These are phyloP conservation scores for Dryocosmus kuriphilus DNA, from an alignment of 2,888 invertebrate genomes.

Conservation along the genomic window DNA sequence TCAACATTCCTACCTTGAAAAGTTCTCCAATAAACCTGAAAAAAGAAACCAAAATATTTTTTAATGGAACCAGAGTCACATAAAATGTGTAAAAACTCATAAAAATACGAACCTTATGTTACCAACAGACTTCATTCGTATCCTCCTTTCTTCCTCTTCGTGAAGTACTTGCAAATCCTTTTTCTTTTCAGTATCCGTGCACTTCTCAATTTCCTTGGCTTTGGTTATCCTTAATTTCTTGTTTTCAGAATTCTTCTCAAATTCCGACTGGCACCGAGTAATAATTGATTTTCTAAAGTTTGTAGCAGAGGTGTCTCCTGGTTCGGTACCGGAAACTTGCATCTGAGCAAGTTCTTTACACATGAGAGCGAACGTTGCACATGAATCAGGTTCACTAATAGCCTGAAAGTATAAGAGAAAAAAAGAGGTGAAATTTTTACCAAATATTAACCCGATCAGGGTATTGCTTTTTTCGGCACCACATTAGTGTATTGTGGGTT, in stretches of 20 bases:
- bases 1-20: too few species aligned
- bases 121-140: conserved; percentile 91
- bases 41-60: conserved; percentile 70
- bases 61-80: too few species aligned
- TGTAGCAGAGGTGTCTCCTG: conserved; percentile 68
- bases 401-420: conserved; percentile 79
- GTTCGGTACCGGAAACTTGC: conserved; percentile 81
- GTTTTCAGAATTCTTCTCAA: conserved; percentile 90
- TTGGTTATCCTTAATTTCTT: conserved; percentile 72
- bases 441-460: too few species aligned
- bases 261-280: conserved; percentile 92
- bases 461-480: too few species aligned
- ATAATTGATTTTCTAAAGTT: conserved; percentile 90
- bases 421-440: too few species aligned
- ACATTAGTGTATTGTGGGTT: too few species aligned
- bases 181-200: conserved; percentile 83
- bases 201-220: conserved; percentile 80
- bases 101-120: conserved; percentile 82
- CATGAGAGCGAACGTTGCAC: conserved; percentile 93
- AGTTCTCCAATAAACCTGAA: conserved; percentile 85
- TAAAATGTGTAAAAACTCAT: neutral
- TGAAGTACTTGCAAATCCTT: conserved; percentile 85
- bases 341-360: conserved; percentile 85
- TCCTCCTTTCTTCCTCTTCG: conserved; percentile 87
- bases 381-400: conserved; percentile 96